A percentile compares a stretch with the other conserved stretches of the same genome.
phyloP scores from a whole-genome alignment of 2,888 invertebrate species.

The Masnerella sp. region DNA sequence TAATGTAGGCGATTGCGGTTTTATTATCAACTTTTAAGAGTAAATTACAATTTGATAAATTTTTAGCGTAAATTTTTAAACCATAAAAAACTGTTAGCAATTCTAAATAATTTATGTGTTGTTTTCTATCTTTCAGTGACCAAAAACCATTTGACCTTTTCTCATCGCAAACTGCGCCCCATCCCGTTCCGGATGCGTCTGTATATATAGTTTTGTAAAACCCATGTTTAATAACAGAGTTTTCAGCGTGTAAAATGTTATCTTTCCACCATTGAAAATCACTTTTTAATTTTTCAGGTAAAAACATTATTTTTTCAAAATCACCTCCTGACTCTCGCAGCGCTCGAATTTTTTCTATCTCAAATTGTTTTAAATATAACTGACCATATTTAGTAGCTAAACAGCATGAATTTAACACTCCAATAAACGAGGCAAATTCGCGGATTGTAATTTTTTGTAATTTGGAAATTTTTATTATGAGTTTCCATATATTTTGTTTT shows the following conservation, averaged over 20 bases:
- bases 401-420: no score
- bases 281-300: no score
- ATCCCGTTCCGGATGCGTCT: constrained; percentile 33
- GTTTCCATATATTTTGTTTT: no score
- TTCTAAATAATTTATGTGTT: constrained; percentile 52
- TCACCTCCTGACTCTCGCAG: no score
- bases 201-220: constrained; percentile 18
- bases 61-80: constrained; percentile 40
- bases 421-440: no score
- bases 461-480: no score
- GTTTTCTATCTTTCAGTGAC: neutral
- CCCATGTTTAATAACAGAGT: neutral
- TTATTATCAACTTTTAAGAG: constrained; percentile 48
- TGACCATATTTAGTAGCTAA: no score
- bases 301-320: no score
- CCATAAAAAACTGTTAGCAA: constrained; percentile 35
- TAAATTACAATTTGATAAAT: constrained; percentile 22
- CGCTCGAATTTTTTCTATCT: no score
- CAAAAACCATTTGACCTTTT: constrained; percentile 1
- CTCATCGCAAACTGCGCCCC: neutral
- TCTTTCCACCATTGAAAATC: neutral
- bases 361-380: no score
- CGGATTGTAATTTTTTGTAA: no score
- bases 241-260: neutral
- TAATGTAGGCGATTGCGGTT: constrained; percentile 26